Percentiles rank a stretch among this genome's conserved stretches.
phyloP scores from a whole-genome alignment of 2,888 invertebrate species.

The Corythucha ciliata region DNA sequence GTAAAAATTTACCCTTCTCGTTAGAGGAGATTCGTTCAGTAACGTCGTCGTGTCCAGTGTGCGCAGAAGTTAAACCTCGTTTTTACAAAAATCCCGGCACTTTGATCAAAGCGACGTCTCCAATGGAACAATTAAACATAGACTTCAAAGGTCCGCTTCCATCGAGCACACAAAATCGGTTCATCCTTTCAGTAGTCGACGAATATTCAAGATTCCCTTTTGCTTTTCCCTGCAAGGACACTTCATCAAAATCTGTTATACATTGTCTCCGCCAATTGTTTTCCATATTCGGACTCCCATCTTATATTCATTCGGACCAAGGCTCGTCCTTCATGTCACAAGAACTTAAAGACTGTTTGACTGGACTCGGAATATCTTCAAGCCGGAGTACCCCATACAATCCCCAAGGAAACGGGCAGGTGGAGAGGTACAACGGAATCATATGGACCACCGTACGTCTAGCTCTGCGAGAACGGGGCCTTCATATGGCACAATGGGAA shows the following conservation, averaged over 20 bases:
- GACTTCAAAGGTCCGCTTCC: slow-evolving; percentile 7
- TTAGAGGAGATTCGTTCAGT: no score
- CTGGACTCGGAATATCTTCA: slow-evolving; percentile 3
- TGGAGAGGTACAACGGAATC: neutral
- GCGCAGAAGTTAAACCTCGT: slow-evolving; percentile 15
- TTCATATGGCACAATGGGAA: slow-evolving; percentile 24
- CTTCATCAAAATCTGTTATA: slow-evolving; percentile 19
- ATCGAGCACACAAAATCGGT: slow-evolving; percentile 2
- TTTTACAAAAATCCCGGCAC: slow-evolving; percentile 2
- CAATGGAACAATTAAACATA: slow-evolving; percentile 7
- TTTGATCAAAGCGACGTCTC: neutral
- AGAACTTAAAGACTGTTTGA: slow-evolving; percentile 3
- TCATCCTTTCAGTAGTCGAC: slow-evolving; percentile 27
- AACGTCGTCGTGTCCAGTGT: no score
- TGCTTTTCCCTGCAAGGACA: slow-evolving; percentile 13
- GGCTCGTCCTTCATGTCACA: slow-evolving; percentile 7
- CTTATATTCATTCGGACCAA: slow-evolving; percentile 15
- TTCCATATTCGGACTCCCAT: slow-evolving; percentile 4
- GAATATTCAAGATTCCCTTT: slow-evolving; percentile 12
- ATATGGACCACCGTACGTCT: slow-evolving; percentile 21
- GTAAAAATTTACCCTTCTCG: no score
- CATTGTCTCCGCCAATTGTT: slow-evolving; percentile 5
- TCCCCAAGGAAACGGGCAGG: slow-evolving; percentile 14
- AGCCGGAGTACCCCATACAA: slow-evolving; percentile 18
- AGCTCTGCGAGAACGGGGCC: slow-evolving; percentile 13